Conservation (phyloP, 1,140 invertebrate species). For the Platorchestia sp. region DNA sequence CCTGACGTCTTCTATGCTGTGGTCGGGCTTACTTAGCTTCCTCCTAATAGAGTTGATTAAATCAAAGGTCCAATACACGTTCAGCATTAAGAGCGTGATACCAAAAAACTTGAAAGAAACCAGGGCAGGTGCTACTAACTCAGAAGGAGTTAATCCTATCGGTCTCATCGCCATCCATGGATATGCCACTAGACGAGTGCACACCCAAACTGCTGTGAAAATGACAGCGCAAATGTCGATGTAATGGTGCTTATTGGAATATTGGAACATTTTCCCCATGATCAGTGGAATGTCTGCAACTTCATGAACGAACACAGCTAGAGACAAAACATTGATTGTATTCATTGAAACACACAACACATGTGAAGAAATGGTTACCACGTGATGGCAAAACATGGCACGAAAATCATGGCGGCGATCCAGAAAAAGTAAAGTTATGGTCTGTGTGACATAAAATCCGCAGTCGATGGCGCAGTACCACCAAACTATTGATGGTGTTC, state of each 20-base stretch:
- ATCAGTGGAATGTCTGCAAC: neutral
- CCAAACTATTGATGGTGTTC: neutral
- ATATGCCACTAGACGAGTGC: neutral
- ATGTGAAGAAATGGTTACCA: neutral
- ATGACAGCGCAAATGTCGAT: neutral
- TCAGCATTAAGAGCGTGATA: neutral
- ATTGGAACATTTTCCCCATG: neutral
- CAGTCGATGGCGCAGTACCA: constrained; percentile 12
- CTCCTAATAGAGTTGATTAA: neutral
- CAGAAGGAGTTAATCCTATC: neutral
- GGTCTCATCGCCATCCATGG: neutral
- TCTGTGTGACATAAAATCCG: constrained; percentile 1
- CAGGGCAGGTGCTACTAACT: neutral
- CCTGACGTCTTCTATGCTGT: neutral
- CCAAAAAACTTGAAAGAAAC: neutral
- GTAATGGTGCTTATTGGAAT: neutral
- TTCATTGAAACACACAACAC: neutral
- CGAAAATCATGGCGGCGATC: neutral
- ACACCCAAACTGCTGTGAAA: neutral
- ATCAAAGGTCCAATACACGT: neutral
- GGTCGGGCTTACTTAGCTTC: neutral
- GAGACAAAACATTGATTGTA: neutral
- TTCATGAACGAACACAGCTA: neutral
- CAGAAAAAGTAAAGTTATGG: neutral
- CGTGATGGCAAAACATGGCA: neutral